Base-by-base conservation (phyloP, 2,797 vertebrate genomes). In the Oreortyx pictus region DNA sequence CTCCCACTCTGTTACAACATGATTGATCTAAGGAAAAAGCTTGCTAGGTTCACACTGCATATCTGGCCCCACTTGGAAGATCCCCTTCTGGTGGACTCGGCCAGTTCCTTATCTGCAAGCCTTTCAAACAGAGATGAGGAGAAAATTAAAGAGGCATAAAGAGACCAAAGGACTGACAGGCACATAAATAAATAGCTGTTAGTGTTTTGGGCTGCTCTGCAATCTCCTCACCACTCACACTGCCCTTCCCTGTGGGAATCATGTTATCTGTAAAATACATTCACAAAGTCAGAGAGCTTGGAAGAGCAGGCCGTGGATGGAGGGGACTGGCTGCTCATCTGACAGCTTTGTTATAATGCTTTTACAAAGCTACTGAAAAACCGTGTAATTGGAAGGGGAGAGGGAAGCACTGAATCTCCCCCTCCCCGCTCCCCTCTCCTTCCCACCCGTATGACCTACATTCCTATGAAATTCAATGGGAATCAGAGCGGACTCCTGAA, bases 131-230 rank as follows among this genome's bases (percentile, higher is more conserved):
- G 61, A 89, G 65, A 67, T 68, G 73, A 83, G 35, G 16, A 86
- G 67, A 89, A 92, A 91, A 94, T 81, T 90, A 75, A 73, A 89
- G 72, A 70, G 82, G 43, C 59, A 54, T 56, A 82, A 65, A 88
- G 84, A 0, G 81, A 82, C 31, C 74, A 67, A 47, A 39, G 2
- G 70, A 86, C 16, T 59, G 71, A 70, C 67, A 57, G 0, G 17
- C 27, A 64, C 18, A 0, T n/a, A 78, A 86, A 67, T 83, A 86
- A 92, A 79, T 17, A 83, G 62, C 77, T 88, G 67, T 44, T 79
- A 79, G 84, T 33, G 68, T 74, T 90, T 41, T 0, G 1, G 44
- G 57, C 75, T 86, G 80, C 70, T 68, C 33, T 41, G 23, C 52
- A 68, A 80, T 31, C 84, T 91, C 56, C 77, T 85, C 27, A 43